phyloP scores from a whole-genome alignment of 2,888 invertebrate genomes.

The Psylliodes chrysocephalus region DNA sequence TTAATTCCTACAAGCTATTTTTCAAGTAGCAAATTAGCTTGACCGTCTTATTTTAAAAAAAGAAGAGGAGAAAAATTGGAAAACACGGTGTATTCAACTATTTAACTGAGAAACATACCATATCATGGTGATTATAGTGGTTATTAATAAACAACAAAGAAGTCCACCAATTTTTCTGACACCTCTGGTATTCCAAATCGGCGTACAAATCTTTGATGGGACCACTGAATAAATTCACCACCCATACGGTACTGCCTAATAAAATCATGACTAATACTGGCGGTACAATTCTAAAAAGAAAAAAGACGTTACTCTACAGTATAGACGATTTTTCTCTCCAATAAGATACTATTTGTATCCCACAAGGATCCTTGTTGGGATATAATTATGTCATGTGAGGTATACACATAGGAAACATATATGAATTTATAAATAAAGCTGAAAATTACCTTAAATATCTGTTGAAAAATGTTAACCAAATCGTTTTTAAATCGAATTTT shows the following conservation, averaged over 20 bases:
- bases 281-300: conserved; percentile 44
- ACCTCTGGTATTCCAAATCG: conserved; percentile 47
- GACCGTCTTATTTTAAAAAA: too few species aligned
- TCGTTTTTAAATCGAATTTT: conserved; percentile 27
- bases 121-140: conserved; percentile 49
- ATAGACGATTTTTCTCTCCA: too few species aligned
- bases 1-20: too few species aligned
- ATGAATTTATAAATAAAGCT: too few species aligned
- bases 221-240: conserved; percentile 40
- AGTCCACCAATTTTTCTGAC: conserved; percentile 55
- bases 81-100: too few species aligned
- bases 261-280: conserved; percentile 44
- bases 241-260: conserved; percentile 42
- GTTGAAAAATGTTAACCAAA: conserved; percentile 38
- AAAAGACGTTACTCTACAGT: too few species aligned
- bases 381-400: too few species aligned
- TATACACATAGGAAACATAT: too few species aligned
- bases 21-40: too few species aligned
- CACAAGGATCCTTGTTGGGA: too few species aligned
- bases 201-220: conserved; percentile 47
- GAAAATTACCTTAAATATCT: conserved; percentile 45
- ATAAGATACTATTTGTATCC: too few species aligned
- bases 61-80: too few species aligned
- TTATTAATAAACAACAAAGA: conserved; percentile 55
- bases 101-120: conserved; percentile 45